Base-by-base conservation (phyloP, 2,113 vertebrate species). In the Eurystomus gularis region DNA sequence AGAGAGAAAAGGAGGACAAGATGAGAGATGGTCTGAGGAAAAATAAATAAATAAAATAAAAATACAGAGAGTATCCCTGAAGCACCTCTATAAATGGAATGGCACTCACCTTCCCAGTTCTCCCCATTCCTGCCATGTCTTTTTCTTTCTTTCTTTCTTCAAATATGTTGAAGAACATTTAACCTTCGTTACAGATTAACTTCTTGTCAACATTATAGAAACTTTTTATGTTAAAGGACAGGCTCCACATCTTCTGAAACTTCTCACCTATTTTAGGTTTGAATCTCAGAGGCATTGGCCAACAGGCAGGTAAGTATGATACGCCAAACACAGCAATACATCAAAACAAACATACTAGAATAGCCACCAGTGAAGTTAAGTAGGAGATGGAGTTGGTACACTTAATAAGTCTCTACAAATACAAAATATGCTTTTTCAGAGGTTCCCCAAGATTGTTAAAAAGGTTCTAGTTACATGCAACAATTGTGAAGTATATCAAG, bases 231-330 rank as follows among this genome's bases (percentile, higher is more conserved):
- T 61, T 26, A 48, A 86, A 77, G 13, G 8, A 68, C 49, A 66
- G 33, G 21, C 11, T 44, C 33, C 0, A 3, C 17, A 85, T 25
- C 29, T 75, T 70, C 77, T 79, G 42, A 49, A 83, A n/a, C 17
- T 64, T 94, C 62, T 64, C 44, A 33, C 26, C 19, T 70, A 7
- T 29, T 61, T 77, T 37, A 44, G 17, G 4, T 83, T 76, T 76
- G 61, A 79, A 28, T 70, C 44, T 82, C 28, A 88, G 86, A 88
- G 17, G 19, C 31, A 65, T 3, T 37, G 49, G 24, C 33, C 49
- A 75, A 33, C 24, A 82, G 55, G 0, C 0, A 76, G 28, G 21
- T 17, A 64, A 42, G 28, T 10, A 37, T 2, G 20, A n/a, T 26
- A 55, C 3, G 17, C 31, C 46, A 68, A 65, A 24, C 11, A 37